phyloP scores from a whole-genome alignment of 2,113 vertebrate species.

The Festucalex cinctus region DNA sequence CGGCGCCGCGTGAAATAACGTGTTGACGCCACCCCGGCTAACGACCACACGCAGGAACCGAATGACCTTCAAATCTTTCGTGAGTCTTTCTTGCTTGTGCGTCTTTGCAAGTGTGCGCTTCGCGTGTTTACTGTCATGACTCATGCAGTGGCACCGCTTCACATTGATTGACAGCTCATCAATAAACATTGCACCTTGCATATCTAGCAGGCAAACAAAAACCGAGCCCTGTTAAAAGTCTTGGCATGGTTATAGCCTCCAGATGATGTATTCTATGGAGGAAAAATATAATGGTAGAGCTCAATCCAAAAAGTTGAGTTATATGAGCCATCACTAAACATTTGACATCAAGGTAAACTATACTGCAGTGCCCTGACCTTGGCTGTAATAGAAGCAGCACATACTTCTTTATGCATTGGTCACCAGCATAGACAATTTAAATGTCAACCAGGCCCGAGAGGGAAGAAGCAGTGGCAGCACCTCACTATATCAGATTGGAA shows the following conservation, averaged over 20 bases:
- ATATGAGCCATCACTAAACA: slow-evolving; percentile 38
- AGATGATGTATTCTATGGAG: not conserved
- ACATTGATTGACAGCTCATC: slow-evolving; percentile 47
- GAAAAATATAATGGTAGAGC: too few species aligned
- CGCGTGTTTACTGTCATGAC: slow-evolving; percentile 2
- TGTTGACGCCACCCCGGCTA: slow-evolving; percentile 9
- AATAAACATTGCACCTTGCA: slow-evolving; percentile 36
- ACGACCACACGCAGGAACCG: slow-evolving; percentile 13
- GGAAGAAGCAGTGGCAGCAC: slow-evolving; percentile 35
- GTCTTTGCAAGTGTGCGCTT: not conserved
- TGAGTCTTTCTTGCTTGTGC: not conserved
- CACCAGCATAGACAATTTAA: slow-evolving; percentile 59
- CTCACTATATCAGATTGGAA: slow-evolving; percentile 42
- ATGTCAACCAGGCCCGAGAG: slow-evolving; percentile 55
- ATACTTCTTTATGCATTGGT: slow-evolving; percentile 62
- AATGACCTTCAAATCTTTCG: not conserved
- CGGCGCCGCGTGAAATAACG: slow-evolving; percentile 15
- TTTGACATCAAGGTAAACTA: slow-evolving; percentile 47
- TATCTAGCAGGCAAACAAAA: slow-evolving; percentile 34
- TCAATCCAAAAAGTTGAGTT: slow-evolving; percentile 6
- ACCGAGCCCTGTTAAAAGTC: slow-evolving; percentile 39
- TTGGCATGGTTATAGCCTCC: slow-evolving; percentile 8
- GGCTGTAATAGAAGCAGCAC: slow-evolving; percentile 58
- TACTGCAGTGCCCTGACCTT: slow-evolving; percentile 52
- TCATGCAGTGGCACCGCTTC: not conserved